A percentile compares a stretch with the other conserved stretches of the same genome.
These are phyloP conservation scores for Poeciliopsis turrubarensis DNA, from an alignment of 2,113 vertebrate genomes.

Conservation along the genomic window DNA sequence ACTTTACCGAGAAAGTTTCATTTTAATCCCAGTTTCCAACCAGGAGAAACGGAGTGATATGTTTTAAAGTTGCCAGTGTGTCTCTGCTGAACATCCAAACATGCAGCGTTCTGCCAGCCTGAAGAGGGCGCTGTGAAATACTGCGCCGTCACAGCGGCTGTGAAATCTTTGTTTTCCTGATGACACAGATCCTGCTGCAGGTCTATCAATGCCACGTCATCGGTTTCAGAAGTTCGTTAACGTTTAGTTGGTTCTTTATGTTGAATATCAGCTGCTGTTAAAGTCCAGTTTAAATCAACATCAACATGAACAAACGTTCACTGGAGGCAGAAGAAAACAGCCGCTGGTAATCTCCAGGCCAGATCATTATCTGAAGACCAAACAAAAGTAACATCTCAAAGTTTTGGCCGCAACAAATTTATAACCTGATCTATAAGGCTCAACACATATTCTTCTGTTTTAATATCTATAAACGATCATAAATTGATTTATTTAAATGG, in stretches of 20 bases:
- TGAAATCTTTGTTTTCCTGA: too few relatives aligned
- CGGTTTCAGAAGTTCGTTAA: too few relatives aligned
- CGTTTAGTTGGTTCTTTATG: constrained; percentile 1
- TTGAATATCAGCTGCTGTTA: background rate
- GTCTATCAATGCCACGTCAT: too few relatives aligned
- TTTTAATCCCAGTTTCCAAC: too few relatives aligned
- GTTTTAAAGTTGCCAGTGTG: too few relatives aligned
- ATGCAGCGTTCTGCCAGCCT: background rate
- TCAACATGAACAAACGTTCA: background rate
- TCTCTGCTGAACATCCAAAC: too few relatives aligned
- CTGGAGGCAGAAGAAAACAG: background rate
- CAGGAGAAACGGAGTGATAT: too few relatives aligned
- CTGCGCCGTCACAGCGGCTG: background rate
- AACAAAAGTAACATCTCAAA: background rate
- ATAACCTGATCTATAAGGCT: background rate
- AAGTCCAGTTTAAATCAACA: background rate
- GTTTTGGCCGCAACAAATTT: too few relatives aligned
- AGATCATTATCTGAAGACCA: background rate
- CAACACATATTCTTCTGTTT: background rate
- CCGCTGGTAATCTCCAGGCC: background rate
- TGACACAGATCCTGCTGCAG: too few relatives aligned
- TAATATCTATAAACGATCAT: background rate
- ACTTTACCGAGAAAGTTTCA: too few relatives aligned
- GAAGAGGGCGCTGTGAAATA: constrained; percentile 1
- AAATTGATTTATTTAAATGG: background rate